A percentile compares a stretch with the other conserved stretches of the same genome.
These are phyloP conservation scores for Charanyca ferruginea DNA, from an alignment of 2,888 invertebrate species.

Conservation along the genomic window DNA sequence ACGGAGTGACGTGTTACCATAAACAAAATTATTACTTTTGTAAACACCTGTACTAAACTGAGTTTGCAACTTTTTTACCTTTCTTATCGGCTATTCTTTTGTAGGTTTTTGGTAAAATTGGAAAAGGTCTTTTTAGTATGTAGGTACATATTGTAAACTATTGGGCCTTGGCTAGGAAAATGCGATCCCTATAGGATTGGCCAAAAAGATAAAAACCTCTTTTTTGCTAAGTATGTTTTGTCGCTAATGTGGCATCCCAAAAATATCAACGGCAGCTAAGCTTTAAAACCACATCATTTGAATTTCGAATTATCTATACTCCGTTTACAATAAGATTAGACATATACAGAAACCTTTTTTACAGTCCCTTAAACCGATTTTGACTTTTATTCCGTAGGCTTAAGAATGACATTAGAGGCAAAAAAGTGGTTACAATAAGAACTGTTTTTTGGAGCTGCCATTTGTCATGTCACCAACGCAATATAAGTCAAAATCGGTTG, in stretches of 20 bases:
- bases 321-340: too few species aligned
- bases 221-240: background rate
- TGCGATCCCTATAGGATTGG: background rate
- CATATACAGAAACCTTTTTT: too few species aligned
- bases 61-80: conserved; percentile 53
- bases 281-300: too few species aligned
- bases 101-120: conserved; percentile 14
- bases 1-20: conserved; percentile 43
- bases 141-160: conserved; percentile 6
- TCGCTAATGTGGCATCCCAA: background rate
- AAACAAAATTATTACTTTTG: conserved; percentile 57
- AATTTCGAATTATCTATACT: background rate
- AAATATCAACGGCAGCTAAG: background rate
- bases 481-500: too few species aligned
- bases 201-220: background rate
- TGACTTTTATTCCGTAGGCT: too few species aligned
- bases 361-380: too few species aligned
- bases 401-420: too few species aligned
- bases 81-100: conserved; percentile 30
- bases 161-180: background rate
- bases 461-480: too few species aligned
- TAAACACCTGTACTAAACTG: conserved; percentile 44
- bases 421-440: too few species aligned
- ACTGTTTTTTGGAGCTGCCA: too few species aligned
- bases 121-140: background rate